phyloP scores from a whole-genome alignment of 2,888 invertebrate species.

The Ennomos erosarius region DNA sequence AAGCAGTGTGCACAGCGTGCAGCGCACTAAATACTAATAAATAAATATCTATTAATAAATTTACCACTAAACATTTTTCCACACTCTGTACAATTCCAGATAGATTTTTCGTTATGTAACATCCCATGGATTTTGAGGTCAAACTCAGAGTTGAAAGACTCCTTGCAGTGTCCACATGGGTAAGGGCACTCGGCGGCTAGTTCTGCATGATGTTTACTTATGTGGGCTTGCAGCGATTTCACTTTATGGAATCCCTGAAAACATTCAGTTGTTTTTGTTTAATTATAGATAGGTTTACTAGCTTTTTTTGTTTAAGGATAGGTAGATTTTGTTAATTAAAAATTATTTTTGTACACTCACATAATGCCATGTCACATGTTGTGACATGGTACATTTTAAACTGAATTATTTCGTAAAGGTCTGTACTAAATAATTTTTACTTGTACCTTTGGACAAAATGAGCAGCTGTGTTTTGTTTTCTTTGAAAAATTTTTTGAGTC shows the following conservation, averaged over 20 bases:
- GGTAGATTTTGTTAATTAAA: no score
- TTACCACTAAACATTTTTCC: slow-evolving; percentile 80
- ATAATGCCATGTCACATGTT: no score
- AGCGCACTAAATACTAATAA: no score
- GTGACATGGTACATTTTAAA: no score
- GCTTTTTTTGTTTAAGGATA: no score
- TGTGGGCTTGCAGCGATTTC: slow-evolving; percentile 54
- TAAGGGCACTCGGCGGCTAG: slow-evolving; percentile 32
- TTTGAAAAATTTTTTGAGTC: slow-evolving; percentile 12
- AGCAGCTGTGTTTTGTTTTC: slow-evolving; percentile 24
- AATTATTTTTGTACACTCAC: no score
- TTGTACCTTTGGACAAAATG: slow-evolving; percentile 34
- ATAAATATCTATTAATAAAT: neutral
- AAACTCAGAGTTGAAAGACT: slow-evolving; percentile 71
- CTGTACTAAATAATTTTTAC: neutral
- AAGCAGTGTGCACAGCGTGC: no score
- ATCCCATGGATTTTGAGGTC: slow-evolving; percentile 80
- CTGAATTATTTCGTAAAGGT: no score
- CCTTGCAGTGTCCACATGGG: slow-evolving; percentile 73
- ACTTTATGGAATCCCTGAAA: slow-evolving; percentile 63
- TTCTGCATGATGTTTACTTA: slow-evolving; percentile 47
- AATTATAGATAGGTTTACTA: no score
- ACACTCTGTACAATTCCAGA: slow-evolving; percentile 76
- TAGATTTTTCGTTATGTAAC: slow-evolving; percentile 65
- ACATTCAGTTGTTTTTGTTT: neutral